A percentile compares a stretch with the other conserved stretches of the same genome.
These are phyloP conservation scores for Holothuria scabra DNA, from an alignment of 53 echinoderm and acorn worm genomes.

Conservation along the genomic window DNA sequence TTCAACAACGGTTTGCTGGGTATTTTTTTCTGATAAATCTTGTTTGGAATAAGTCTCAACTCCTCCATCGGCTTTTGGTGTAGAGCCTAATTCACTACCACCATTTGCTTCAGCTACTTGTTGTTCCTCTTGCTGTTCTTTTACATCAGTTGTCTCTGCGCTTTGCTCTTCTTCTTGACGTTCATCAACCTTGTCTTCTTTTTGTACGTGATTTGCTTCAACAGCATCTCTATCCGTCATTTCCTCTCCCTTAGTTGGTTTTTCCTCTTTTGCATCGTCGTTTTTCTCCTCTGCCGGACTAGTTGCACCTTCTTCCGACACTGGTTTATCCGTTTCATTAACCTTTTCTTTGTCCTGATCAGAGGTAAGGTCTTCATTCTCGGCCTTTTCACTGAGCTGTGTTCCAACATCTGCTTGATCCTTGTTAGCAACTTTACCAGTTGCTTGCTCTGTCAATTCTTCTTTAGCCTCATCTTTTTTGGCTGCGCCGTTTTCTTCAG, in stretches of 20 bases:
- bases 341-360: constrained; percentile 2
- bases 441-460: not conserved
- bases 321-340: constrained; percentile 16
- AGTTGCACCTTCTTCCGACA: not conserved
- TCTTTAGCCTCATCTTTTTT: not conserved
- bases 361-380: constrained; percentile 4
- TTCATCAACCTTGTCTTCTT: not conserved
- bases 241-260: not conserved
- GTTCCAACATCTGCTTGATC: constrained; percentile 16
- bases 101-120: not conserved
- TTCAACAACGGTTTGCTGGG: constrained; percentile 21
- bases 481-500: constrained; percentile 29
- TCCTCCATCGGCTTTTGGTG: not conserved
- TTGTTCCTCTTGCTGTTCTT: constrained; percentile 16
- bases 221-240: not conserved
- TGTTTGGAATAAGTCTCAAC: not conserved
- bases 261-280: not conserved
- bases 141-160: not conserved
- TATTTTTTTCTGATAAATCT: not conserved
- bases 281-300: not conserved
- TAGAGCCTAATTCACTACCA: not conserved
- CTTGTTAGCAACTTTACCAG: not conserved
- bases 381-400: constrained; percentile 14
- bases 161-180: constrained; percentile 18
- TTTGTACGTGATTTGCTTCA: not conserved